phyloP scores from a whole-genome alignment of 1,140 invertebrate species.

The Choristoneura fumiferana region DNA sequence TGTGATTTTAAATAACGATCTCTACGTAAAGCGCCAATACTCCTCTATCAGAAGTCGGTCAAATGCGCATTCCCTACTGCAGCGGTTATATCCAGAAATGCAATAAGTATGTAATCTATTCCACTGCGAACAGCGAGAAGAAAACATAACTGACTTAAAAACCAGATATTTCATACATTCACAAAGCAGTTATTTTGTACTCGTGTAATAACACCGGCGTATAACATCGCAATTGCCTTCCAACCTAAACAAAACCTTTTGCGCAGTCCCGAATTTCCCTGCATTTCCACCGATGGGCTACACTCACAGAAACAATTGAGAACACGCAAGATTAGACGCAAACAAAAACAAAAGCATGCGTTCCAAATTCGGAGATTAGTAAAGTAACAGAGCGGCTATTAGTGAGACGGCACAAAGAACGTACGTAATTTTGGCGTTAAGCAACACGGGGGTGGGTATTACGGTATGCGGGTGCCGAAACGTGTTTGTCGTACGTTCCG shows the following conservation, averaged over 20 bases:
- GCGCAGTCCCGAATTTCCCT: not conserved
- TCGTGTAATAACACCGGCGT: not conserved
- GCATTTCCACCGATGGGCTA: not conserved
- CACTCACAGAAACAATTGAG: not conserved
- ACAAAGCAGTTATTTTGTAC: no score
- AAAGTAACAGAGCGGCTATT: constrained; percentile 8
- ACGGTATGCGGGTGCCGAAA: not conserved
- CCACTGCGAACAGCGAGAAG: no score
- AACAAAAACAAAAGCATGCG: constrained; percentile 31
- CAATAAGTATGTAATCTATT: no score
- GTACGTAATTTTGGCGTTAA: constrained; percentile 52
- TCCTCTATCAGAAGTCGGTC: not conserved
- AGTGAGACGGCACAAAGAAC: constrained; percentile 24
- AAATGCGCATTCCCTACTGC: constrained; percentile 5
- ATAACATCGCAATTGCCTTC: not conserved
- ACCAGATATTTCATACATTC: not conserved
- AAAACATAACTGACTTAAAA: not conserved
- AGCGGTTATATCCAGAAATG: not conserved
- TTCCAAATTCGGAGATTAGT: constrained; percentile 23
- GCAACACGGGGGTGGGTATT: constrained; percentile 18
- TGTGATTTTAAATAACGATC: no score
- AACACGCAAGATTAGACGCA: not conserved
- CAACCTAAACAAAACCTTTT: not conserved
- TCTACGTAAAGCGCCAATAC: no score
- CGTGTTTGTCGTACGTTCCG: constrained; percentile 1